These are phyloP conservation scores for Trochalopteron elliotii DNA, from an alignment of 2,113 vertebrate genomes.

Conservation along the genomic window DNA sequence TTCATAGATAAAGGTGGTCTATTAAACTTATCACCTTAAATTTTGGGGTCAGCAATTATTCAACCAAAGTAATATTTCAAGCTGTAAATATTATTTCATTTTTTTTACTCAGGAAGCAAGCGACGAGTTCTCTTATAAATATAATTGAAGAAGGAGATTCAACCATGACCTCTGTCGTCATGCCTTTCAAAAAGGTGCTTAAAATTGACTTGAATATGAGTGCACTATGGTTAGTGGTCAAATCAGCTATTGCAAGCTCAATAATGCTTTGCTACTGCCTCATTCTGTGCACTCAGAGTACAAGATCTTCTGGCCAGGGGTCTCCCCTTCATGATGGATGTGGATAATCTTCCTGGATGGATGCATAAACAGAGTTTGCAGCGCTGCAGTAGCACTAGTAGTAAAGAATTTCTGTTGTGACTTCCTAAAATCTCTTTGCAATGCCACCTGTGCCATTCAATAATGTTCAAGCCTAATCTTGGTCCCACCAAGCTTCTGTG, in stretches of 20 bases:
- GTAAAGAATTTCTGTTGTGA: neutral
- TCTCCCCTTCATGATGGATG: neutral
- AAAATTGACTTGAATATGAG: neutral
- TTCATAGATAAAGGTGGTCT: conserved; percentile 44
- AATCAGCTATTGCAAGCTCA: neutral
- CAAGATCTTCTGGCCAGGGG: neutral
- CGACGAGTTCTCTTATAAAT: neutral
- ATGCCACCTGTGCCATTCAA: neutral
- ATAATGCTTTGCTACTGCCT: neutral
- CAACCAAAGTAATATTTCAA: conserved; percentile 22
- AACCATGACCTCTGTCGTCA: neutral
- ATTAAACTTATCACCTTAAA: conserved; percentile 56
- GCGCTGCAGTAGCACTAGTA: neutral
- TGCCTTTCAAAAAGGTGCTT: neutral
- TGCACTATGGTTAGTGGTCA: neutral
- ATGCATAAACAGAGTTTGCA: neutral
- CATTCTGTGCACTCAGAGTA: neutral
- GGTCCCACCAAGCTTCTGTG: neutral
- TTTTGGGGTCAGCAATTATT: neutral
- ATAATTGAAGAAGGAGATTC: neutral
- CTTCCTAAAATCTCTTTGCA: neutral
- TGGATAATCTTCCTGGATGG: neutral
- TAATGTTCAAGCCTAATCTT: neutral
- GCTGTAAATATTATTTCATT: conserved; percentile 1
- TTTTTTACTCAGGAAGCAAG: neutral